Conservation (phyloP, 2,888 invertebrate genomes). For the Acrobeloides nanus region DNA sequence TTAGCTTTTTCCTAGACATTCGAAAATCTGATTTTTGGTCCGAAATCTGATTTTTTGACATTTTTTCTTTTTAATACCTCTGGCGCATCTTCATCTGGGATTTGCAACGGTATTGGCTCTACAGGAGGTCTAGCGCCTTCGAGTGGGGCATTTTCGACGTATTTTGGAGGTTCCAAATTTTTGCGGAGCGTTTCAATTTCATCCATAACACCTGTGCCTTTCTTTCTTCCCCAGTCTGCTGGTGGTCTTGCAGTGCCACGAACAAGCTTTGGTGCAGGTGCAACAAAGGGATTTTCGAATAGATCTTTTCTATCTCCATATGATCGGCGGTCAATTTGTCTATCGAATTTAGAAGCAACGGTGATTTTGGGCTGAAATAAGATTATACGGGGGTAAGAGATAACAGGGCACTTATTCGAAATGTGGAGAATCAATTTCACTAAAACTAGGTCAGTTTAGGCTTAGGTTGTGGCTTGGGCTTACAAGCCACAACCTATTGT, state of each 20-base stretch:
- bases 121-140: conserved; percentile 47
- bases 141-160: conserved; percentile 47
- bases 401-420: no score
- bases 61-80: no score
- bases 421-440: no score
- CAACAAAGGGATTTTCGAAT: conserved; percentile 30
- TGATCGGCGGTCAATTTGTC: conserved; percentile 81
- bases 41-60: no score
- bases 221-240: conserved; percentile 19
- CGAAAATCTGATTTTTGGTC: no score
- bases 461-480: no score
- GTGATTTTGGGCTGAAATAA: no score
- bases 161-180: conserved; percentile 52
- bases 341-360: conserved; percentile 95
- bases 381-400: neutral
- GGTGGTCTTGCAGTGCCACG: conserved; percentile 51
- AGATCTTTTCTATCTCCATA: conserved; percentile 28
- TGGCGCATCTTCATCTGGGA: conserved; percentile 14
- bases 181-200: conserved; percentile 25
- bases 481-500: no score
- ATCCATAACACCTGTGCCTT: conserved; percentile 8
- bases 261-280: conserved; percentile 35
- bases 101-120: conserved; percentile 18
- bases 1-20: no score
- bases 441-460: no score